A percentile compares a stretch with the other conserved stretches of the same genome.
Evolutionary conservation across 2,113 vertebrate species (phyloP).

Genomic region (Rhinoderma darwinii): DNA sequence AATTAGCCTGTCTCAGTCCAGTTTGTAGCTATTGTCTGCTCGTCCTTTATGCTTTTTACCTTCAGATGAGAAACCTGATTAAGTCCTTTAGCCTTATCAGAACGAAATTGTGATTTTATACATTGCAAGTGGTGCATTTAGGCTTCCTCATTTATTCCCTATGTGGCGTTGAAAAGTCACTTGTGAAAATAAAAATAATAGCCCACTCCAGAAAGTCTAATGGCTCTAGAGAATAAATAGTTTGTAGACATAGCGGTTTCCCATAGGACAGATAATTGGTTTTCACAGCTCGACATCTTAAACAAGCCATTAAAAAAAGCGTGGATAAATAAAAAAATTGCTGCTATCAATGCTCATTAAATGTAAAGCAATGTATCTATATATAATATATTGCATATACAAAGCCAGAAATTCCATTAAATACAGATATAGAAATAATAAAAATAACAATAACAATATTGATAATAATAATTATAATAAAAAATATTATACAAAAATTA

Average conservation of each 20-base stretch:
- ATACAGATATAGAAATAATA: background rate
- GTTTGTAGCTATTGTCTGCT: conserved; percentile 93
- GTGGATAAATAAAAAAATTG: conserved; percentile 54
- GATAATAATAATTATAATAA: background rate
- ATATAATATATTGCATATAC: conserved; percentile 9
- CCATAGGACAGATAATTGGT: conserved; percentile 83
- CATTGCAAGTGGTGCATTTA: conserved; percentile 81
- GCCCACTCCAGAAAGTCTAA: conserved; percentile 81
- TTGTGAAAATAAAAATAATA: conserved; percentile 79
- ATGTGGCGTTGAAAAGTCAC: conserved; percentile 83
- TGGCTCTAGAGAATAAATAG: conserved; percentile 83
- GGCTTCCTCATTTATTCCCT: conserved; percentile 85
- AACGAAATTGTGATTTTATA: conserved; percentile 68
- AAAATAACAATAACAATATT: background rate
- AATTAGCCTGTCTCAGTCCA: conserved; percentile 98
- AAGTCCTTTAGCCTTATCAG: conserved; percentile 70
- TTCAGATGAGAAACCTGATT: conserved; percentile 75
- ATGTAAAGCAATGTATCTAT: conserved; percentile 26
- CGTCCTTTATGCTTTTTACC: conserved; percentile 86
- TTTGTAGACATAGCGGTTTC: conserved; percentile 80
- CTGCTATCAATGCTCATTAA: conserved; percentile 66
- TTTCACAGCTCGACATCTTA: conserved; percentile 82
- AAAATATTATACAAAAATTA: too few species aligned
- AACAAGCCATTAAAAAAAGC: conserved; percentile 70
- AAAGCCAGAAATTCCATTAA: background rate